A percentile compares a stretch with the other conserved stretches of the same genome.
phyloP scores from a whole-genome alignment of 2,888 invertebrate genomes.

The Capitulum mitella region DNA sequence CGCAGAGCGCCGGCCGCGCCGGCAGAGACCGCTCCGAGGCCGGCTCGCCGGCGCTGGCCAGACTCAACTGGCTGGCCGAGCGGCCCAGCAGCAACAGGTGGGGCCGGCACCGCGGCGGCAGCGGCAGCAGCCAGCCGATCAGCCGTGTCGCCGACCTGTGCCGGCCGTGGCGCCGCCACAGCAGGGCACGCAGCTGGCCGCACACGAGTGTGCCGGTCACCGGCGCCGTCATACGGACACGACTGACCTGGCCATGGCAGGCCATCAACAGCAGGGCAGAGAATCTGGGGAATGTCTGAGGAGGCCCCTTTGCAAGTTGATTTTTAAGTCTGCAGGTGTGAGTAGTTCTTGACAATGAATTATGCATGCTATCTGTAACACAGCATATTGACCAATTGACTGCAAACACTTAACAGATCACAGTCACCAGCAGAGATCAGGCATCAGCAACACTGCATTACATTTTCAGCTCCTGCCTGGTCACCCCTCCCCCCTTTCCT shows the following conservation, averaged over 20 bases:
- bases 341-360: too few species aligned
- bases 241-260: too few species aligned
- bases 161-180: neutral
- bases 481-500: too few species aligned
- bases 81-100: neutral
- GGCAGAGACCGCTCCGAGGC: neutral
- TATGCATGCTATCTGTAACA: too few species aligned
- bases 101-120: neutral
- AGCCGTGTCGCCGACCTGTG: neutral
- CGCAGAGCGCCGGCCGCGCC: conserved; percentile 10
- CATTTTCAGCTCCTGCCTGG: too few species aligned
- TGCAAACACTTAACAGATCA: too few species aligned
- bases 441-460: too few species aligned
- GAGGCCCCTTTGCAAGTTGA: too few species aligned
- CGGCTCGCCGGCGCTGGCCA: neutral
- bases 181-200: neutral
- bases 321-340: too few species aligned
- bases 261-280: neutral
- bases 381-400: too few species aligned
- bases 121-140: conserved; percentile 10
- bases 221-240: neutral
- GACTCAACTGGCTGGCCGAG: neutral
- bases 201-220: neutral
- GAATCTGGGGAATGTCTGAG: too few species aligned
- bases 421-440: too few species aligned